Base-by-base conservation (phyloP, 2,113 vertebrate species). In the Chitala chitala region DNA sequence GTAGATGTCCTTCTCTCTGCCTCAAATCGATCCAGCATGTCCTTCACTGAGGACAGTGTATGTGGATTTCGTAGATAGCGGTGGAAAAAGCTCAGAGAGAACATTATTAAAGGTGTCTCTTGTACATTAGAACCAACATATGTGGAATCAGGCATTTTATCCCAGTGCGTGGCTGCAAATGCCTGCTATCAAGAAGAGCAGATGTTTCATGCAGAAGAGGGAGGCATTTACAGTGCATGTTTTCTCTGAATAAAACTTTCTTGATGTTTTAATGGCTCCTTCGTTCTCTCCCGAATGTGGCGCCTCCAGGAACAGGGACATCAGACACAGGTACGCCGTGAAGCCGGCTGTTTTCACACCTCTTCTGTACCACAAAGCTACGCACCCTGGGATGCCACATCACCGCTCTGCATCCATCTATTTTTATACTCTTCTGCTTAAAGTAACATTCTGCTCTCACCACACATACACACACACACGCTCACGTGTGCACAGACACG, bases 251-350 rank as follows among this genome's bases (percentile, higher is more conserved):
- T 66, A 15, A 42, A 17, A 38, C 22, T 24, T 48, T 69, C 80
- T 71, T 33, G 42, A 29, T 78, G 65, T 78, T 78, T 84, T 85
- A n/a, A n/a, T n/a, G n/a, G n/a, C 70, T 78, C 42, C 78, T 88
- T 84, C 56, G 69, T 87, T 75, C 78, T 84, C 77, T 77, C 74
- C 7, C 79, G 78, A 81, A 74, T 85, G 75, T 82, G 82, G 66
- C 74, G 9, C 78, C 75, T 80, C 79, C 90, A 99, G 97, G 88
- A 99, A 99, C 83, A 93, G 96, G 88, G 97, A 99, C 84, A 96
- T 95, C 78, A 93, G 97, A 82, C 97, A 99, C 90, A 98, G 96
- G 97, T 99, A 90, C 90, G 94, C 86, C 79, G 40, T 12, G 5
- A 78, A 75, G 68, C 63, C 74, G 69, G 22, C 38, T 65, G 20